Percentiles rank a stretch among this genome's conserved stretches.
These are phyloP conservation scores for Rhynchopsitta pachyrhyncha DNA, from an alignment of 2,113 vertebrate genomes.

Conservation along the genomic window DNA sequence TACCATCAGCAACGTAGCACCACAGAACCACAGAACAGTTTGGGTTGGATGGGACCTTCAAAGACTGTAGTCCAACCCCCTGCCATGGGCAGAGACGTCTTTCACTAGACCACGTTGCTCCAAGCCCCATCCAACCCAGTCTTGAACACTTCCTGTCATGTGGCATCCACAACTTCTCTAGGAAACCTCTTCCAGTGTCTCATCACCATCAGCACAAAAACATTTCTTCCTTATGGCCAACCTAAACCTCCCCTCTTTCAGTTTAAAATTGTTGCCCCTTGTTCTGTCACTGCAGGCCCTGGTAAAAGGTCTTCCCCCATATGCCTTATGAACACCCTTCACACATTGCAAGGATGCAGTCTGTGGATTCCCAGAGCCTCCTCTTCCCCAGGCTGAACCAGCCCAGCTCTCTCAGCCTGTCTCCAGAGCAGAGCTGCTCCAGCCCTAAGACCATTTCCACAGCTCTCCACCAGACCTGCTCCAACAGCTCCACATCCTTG, in stretches of 20 bases:
- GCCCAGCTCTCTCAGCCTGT: neutral
- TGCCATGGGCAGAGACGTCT: neutral
- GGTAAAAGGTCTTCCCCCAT: neutral
- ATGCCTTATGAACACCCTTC: neutral
- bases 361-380: neutral
- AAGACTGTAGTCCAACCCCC: neutral
- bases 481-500: neutral
- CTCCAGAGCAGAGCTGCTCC: neutral
- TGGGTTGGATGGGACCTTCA: neutral
- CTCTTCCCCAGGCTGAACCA: neutral
- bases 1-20: neutral
- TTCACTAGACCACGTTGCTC: neutral
- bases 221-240: neutral
- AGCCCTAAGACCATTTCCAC: neutral
- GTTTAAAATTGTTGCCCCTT: neutral
- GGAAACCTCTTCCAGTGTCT: neutral
- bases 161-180: neutral
- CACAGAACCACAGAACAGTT: neutral
- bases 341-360: accelerated
- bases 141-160: accelerated
- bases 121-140: neutral
- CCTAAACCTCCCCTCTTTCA: neutral
- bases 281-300: accelerated
- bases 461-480: neutral
- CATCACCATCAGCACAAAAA: neutral